These are phyloP conservation scores for Channallabes apus DNA, from an alignment of 2,797 vertebrate genomes.

Conservation along the genomic window DNA sequence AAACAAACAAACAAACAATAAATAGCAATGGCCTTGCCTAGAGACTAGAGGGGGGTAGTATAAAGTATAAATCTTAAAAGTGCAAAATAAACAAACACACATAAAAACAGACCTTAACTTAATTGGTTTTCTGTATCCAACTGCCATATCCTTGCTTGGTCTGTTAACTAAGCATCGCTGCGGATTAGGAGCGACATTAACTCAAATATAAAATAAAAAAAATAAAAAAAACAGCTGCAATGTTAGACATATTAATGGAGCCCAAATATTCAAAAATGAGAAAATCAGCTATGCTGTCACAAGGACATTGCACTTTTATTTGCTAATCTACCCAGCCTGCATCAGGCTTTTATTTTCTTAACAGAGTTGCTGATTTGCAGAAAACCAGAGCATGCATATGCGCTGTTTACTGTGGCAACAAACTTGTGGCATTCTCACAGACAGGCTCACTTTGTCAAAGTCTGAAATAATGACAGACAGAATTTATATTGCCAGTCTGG, in stretches of 20 bases:
- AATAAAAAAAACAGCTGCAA: background rate
- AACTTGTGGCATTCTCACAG: constrained; percentile 9
- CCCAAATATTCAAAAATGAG: background rate
- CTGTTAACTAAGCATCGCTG: background rate
- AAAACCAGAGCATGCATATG: constrained; percentile 10
- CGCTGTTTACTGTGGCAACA: constrained; percentile 16
- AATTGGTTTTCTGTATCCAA: no score
- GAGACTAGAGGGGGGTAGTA: no score
- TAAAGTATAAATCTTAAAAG: background rate
- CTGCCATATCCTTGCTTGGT: background rate
- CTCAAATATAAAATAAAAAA: background rate
- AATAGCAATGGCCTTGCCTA: background rate
- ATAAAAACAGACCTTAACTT: background rate
- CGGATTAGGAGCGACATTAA: background rate
- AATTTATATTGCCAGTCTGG: constrained; percentile 25
- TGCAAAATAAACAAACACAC: background rate
- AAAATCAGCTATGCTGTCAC: constrained; percentile 13
- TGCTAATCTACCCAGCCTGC: constrained; percentile 14
- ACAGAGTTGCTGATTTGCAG: constrained; percentile 29
- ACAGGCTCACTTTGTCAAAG: constrained; percentile 4
- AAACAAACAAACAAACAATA: no score
- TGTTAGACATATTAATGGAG: background rate
- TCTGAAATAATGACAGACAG: constrained; percentile 10
- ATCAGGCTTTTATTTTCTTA: constrained; percentile 16
- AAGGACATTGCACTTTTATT: background rate